Evolutionary conservation across 2,797 vertebrate species (phyloP), one percentile per base, ranked within the genome.

Genomic region (Gobio occitaniae): DNA sequence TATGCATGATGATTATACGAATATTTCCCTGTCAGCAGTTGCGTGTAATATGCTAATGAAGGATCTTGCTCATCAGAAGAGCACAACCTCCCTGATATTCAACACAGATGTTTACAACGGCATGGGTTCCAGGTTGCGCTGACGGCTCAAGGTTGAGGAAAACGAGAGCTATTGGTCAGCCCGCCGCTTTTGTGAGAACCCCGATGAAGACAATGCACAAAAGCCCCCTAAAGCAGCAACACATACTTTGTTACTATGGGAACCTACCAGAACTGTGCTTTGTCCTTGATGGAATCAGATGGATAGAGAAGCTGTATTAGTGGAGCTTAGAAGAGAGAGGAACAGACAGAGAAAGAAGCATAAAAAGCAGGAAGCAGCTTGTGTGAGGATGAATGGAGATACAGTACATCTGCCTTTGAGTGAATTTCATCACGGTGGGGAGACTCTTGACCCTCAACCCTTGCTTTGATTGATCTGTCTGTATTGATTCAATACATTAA

Each of bases 231-330:
- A 89, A 90, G 89, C 87, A 87, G 86, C 87, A 91, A 90, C 90
- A 92, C 92, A 88, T 92, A 90, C 90, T 89, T 88, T 87, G 95
- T 95, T 94, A 87, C 94, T 91, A 92, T 93, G 93, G 92, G 25
- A 89, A 94, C 90, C 77, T 81, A 8, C 88, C 85, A 87, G 88
- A 91, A 90, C 85, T 86, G 80, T 86, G 90, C 89, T 92, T 90
- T 90, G 92, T 86, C 92, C 93, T 94, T 93, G 91, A 93, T 81
- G 79, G 88, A 90, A 90, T 90, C 87, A 77, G 91, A 87, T 89
- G 83, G 86, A 90, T 87, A 83, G 80, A 29, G 79, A 86, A 86
- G 71, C 79, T 21, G 77, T 47, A 61, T 41, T 68, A 78, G 80
- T 69, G n/a, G 80, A 83, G 68, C 80, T 65, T 61, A 80, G 61